Base-by-base conservation (phyloP, 1,140 invertebrate species). In the Lepidurus packardi region DNA sequence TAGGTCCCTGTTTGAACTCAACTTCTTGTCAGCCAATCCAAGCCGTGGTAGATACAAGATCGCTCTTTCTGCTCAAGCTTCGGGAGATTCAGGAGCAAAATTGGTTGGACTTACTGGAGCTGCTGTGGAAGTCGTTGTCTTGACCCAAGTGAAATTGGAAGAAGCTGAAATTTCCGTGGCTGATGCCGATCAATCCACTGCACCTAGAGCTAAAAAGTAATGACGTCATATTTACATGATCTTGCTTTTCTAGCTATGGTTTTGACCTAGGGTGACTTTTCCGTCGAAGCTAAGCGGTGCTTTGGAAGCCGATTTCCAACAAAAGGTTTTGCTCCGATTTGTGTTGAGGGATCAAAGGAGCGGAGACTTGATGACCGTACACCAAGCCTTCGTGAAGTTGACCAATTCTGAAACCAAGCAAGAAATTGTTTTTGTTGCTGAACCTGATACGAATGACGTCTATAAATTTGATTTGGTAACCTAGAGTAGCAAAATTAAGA, bases 341-440 rank as follows among this genome's bases (percentile, higher is more conserved):
- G 84, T 88, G 0, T 85, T 98, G 1, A 90, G 90, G 78, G 94
- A 97, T 84, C 90, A 90, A 81, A 85, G 86, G n/a, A 89, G 83
- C 77, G 89, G 87, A 74, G 90, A 91, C 82, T 80, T 90, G 0
- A 89, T 96, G 80, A 85, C 89, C 47, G 92, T 95, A 43, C 97
- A 98, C 85, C 96, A 98, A 87, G 92, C 94, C 0, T 98, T 98
- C 86, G 90, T 98, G 6, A 89, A 93, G 25, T 88, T 99, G 25
- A 87, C 85, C 1, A 86, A 92, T 82, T 83, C 86, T 21, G 87
- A 89, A 75, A 89, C 87, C 0, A 88, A 90, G 24, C 89, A 91
- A 80, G 96, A 98, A 87, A 93, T 97, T 43, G 91, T 97, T 81
- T 98, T 96, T 84, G 92, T 98, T 42, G 94, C 95, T 16, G 96